Evolutionary conservation across 2,113 vertebrate species (phyloP), one percentile per base, ranked within the genome.

Genomic region (Tapirus terrestris): DNA sequence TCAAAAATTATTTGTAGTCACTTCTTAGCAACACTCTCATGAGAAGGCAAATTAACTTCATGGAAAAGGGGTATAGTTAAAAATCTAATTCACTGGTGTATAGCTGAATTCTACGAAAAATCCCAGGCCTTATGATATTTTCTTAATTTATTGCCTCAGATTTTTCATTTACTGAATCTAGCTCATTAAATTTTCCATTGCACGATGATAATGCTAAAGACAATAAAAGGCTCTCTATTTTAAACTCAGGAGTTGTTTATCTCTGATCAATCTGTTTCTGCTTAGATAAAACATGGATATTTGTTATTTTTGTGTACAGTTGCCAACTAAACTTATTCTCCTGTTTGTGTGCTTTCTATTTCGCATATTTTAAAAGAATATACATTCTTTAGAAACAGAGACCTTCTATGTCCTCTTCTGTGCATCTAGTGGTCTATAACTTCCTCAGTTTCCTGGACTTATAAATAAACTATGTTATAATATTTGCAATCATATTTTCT

Each of bases 1-100:
- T 85, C 43, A 93, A 84, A 77, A 45, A 53, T 92, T 61, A 89
- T 79, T 87, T 77, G 61, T 36, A 94, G 29, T 86, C 16, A 83
- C n/a, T 14, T 70, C 10, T 53, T 48, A 83, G 8, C 25, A 91
- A 70, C 1, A 65, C 4, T 76, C 2, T 70, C 14, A 89, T 43
- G 79, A 83, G 33, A 79, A 79, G 29, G 1, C 39, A 89, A 80
- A 86, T 89, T 85, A 83, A 82, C 16, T 85, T 63, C 93, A 51
- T 81, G 14, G 27, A 81, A 61, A 84, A 81, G 8, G 23, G n/a
- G 14, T 77, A 25, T 89, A 63, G 18, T 83, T 95, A 89, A 76
- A 90, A 93, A 68, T 45, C 36, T 36, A 58, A 67, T n/a, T 86
- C 1, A 33, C 3, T n/a, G 5, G 14, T 39, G 2, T 72, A 77